Base-by-base conservation (phyloP, 1,140 invertebrate species). In the Matsumurasca onukii region DNA sequence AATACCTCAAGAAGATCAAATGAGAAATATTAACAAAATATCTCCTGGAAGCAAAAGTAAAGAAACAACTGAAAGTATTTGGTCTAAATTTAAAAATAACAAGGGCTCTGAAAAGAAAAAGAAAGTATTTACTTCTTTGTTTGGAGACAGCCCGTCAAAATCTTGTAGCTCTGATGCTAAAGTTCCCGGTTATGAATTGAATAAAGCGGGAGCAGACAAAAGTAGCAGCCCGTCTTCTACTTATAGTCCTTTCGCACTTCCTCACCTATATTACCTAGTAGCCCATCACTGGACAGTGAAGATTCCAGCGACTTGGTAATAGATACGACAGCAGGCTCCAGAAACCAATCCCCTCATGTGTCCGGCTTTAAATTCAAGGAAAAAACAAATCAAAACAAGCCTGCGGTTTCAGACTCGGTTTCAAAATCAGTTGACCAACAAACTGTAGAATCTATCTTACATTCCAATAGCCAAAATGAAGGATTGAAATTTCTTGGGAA, bases 111-210 rank as follows among this genome's bases (percentile, higher is more conserved):
- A 5, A 5, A 52, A 20, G 20, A 52, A 52, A 52, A 5, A 3
- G 3, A 52, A 52, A 52, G 12, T 52, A 17, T 5, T 52, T 15
- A 5, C 5, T 15, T 52, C 49, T 52, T 22, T 52, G 20, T 52
- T 52, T 52, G 49, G 49, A 12, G 49, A 52, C 12, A 52, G 49
- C 20, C 49, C 49, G 20, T 52, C 22, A 52, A 52, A 52, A 52
- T 52, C 49, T 12, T 3, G 20, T 12, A 39, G 34, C 17, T 20
- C 20, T 5, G 49, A 52, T 15, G 22, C 12, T 12, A 52, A 52
- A 15, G 9, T 20, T 52, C 3, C 20, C 3, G 49, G 12, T 15
- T 3, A 15, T 12, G 12, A 5, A 20, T 12, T 5, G 22, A 20
- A 52, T 22, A 52, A 52, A 12, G 5, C 49, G 22, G 20, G 22